Base-by-base conservation (phyloP, 1,140 invertebrate genomes). In the Cataglyphis hispanica region DNA sequence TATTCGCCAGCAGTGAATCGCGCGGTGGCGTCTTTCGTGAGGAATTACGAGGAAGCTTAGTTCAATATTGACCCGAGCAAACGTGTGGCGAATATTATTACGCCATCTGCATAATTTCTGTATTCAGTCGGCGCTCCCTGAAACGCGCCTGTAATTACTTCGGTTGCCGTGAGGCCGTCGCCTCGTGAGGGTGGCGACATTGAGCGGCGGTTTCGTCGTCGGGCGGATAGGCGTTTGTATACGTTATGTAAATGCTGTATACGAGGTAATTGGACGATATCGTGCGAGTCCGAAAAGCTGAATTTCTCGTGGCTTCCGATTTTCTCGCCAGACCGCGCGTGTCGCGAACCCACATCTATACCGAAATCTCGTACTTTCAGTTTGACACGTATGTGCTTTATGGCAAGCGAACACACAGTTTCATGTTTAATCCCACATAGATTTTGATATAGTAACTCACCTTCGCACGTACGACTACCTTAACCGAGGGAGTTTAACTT, bases 1-100 rank as follows among this genome's bases (percentile, higher is more conserved):
- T 90, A 87, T 88, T 87, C 86, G 46, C 67, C 78, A 43, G 27
- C 8, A 16, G 34, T 43, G 58, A 43, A 27, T 16, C 53, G 40
- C 60, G 25, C 43, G 16, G 25, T 53, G 56, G 66, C 81, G 87
- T 90, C 89, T 90, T 91, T 63, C 87, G 75, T 85, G 88, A 87
- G 87, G 89, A 93, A 92, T 92, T 91, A 92, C 91, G 92, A 91
- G 90, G 87, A 89, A 92, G 92, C 93, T 92, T 88, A 92, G 92
- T 91, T 94, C 92, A 93, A 94, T 94, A 94, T 94, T 94, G 93
- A 93, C 92, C 93, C 89, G 88, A 78, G 91, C 93, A 93, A 94
- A 94, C 93, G 93, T 93, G 93, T 94, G 92, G 92, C 92, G 93
- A 94, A 94, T 94, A 94, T 94, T 93, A 93, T 93, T 93, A 93